Percentiles rank a stretch among this genome's conserved stretches.
phyloP scores from a whole-genome alignment of 2,888 invertebrate genomes.

The Hofmannophila pseudospretella region DNA sequence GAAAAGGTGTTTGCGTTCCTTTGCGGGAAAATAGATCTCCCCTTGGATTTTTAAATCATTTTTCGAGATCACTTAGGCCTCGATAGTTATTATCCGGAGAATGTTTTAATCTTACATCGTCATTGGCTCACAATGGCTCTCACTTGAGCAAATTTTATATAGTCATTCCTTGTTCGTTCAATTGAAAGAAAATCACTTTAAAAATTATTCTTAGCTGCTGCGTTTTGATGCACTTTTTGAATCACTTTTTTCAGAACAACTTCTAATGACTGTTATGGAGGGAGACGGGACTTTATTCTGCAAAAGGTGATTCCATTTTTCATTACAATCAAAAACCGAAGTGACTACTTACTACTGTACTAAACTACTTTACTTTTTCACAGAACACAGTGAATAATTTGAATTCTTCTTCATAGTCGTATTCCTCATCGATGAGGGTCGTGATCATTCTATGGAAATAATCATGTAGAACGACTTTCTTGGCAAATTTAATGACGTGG shows the following conservation, averaged over 20 bases:
- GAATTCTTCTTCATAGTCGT: too few species aligned
- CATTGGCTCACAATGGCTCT: constrained; percentile 66
- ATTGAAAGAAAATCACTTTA: constrained; percentile 32
- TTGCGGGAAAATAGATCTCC: constrained; percentile 70
- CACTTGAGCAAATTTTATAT: constrained; percentile 52
- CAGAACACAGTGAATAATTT: too few species aligned
- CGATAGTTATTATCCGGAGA: constrained; percentile 71
- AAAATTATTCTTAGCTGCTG: constrained; percentile 21
- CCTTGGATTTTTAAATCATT: constrained; percentile 64
- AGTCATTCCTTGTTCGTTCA: constrained; percentile 64
- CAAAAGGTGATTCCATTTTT: too few species aligned
- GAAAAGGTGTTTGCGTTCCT: constrained; percentile 76
- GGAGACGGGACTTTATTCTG: too few species aligned
- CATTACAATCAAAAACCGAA: too few species aligned
- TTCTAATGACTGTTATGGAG: not conserved
- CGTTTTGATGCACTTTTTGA: constrained; percentile 32
- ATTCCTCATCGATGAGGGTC: too few species aligned
- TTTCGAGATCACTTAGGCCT: constrained; percentile 71
- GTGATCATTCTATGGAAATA: too few species aligned
- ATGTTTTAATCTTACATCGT: constrained; percentile 74
- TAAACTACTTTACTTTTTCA: too few species aligned
- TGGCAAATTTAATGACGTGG: too few species aligned
- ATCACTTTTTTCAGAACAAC: constrained; percentile 12
- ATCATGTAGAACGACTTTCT: too few species aligned
- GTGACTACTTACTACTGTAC: too few species aligned